Percentiles rank a stretch among this genome's conserved stretches.
Evolutionary conservation across 2,113 vertebrate species (phyloP).

Genomic region (Aramus guarauna): DNA sequence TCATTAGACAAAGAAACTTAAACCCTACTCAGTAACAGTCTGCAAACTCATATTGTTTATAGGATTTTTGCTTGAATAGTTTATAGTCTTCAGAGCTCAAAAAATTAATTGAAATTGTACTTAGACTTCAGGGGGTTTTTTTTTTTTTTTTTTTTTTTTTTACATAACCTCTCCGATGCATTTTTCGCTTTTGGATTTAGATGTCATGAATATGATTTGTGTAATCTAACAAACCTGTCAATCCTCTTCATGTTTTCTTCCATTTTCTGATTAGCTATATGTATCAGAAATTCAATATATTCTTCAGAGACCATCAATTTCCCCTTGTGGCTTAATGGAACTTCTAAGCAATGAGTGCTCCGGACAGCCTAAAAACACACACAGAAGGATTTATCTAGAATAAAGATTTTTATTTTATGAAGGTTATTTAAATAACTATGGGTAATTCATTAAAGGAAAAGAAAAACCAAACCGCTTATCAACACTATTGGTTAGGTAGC

Average conservation of each 20-base stretch:
- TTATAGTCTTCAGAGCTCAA: not conserved
- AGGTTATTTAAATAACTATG: not conserved
- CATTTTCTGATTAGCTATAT: constrained; percentile 89
- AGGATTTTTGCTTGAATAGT: not conserved
- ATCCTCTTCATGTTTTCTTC: constrained; percentile 88
- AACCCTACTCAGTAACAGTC: not conserved
- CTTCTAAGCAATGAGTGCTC: constrained; percentile 92
- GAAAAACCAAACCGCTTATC: not conserved
- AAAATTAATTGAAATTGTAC: not conserved
- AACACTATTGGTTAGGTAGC: not conserved
- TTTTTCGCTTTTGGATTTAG: not conserved
- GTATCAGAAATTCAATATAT: constrained; percentile 84
- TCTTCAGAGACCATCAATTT: constrained; percentile 82
- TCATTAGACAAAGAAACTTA: not conserved
- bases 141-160: not conserved
- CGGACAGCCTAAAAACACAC: constrained; percentile 83
- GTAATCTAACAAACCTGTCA: constrained; percentile 77
- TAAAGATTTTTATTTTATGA: not conserved
- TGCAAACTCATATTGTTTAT: not conserved
- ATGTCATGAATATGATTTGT: not conserved
- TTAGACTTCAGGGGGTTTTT: not conserved
- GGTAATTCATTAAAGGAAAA: not conserved
- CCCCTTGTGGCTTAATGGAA: constrained; percentile 85
- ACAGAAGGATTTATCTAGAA: not conserved
- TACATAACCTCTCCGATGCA: not conserved